Percentiles rank a stretch among this genome's conserved stretches.
phyloP scores from a whole-genome alignment of 2,113 vertebrate genomes.

The Odobenus rosmarus region DNA sequence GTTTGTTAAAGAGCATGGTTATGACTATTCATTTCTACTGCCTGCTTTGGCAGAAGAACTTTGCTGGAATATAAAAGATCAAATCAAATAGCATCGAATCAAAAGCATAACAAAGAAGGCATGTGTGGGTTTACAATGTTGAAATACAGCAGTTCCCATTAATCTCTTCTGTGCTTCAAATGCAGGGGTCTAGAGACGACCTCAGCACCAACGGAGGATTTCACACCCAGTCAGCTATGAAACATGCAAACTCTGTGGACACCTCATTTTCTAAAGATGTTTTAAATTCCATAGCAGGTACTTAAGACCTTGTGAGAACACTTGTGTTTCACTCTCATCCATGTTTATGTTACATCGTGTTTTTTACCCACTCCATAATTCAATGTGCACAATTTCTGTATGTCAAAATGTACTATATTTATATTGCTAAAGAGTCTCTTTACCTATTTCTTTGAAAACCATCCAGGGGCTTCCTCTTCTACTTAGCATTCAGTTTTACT shows the following conservation, averaged over 20 bases:
- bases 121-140: background rate
- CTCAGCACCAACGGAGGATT: conserved; percentile 91
- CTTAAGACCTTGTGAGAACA: background rate
- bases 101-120: background rate
- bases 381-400: background rate
- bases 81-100: background rate
- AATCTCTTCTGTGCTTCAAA: conserved; percentile 32
- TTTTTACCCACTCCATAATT: conserved; percentile 72
- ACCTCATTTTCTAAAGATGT: conserved; percentile 98
- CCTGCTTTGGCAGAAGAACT: background rate
- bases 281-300: conserved; percentile 99
- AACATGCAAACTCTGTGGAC: conserved; percentile 95
- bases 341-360: conserved; percentile 70
- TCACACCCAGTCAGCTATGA: conserved; percentile 88
- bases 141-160: background rate
- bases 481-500: conserved; percentile 32
- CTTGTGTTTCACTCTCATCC: conserved; percentile 27
- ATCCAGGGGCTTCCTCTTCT: background rate
- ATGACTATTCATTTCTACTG: conserved; percentile 4
- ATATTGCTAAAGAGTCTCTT: conserved; percentile 11
- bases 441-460: conserved; percentile 43
- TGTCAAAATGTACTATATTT: conserved; percentile 68
- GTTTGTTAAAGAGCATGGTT: background rate
- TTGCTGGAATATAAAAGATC: background rate
- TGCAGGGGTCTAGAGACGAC: conserved; percentile 96